These are phyloP conservation scores for Pseudomugil gertrudae DNA, from an alignment of 2,797 vertebrate species.

Conservation along the genomic window DNA sequence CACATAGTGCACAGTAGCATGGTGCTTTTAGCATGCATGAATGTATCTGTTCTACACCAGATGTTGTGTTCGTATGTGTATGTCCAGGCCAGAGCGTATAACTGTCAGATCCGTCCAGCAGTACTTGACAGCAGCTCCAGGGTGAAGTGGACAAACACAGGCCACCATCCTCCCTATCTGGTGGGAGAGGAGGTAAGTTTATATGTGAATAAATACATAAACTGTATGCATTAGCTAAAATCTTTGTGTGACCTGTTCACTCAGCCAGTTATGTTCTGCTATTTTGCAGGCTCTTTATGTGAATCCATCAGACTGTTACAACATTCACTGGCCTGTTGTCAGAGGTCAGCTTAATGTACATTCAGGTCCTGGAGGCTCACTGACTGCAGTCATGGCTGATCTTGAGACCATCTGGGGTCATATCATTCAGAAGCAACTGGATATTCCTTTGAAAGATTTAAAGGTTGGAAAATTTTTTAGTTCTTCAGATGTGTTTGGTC, in stretches of 20 bases:
- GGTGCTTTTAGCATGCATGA: not conserved
- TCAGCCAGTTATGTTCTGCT: conserved; percentile 22
- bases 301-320: conserved; percentile 91
- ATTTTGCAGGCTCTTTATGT: conserved; percentile 88
- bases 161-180: conserved; percentile 90
- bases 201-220: not conserved
- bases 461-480: conserved; percentile 83
- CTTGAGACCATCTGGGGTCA: conserved; percentile 95
- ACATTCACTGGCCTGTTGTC: conserved; percentile 92
- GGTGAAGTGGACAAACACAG: conserved; percentile 93
- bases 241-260: conserved; percentile 12
- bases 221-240: not conserved
- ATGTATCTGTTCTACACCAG: not conserved
- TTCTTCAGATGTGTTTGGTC: not conserved
- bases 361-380: conserved; percentile 88
- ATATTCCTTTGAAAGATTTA: conserved; percentile 94
- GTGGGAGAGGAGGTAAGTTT: conserved; percentile 93
- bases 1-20: no score
- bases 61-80: conserved; percentile 14
- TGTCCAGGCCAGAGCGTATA: conserved; percentile 90
- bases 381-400: conserved; percentile 89
- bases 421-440: conserved; percentile 92
- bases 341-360: conserved; percentile 93
- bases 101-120: conserved; percentile 93
- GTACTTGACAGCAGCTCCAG: conserved; percentile 92